Evolutionary conservation across 2,888 invertebrate species (phyloP), one percentile per base, ranked within the genome.

Genomic region (Tineola bisselliella): DNA sequence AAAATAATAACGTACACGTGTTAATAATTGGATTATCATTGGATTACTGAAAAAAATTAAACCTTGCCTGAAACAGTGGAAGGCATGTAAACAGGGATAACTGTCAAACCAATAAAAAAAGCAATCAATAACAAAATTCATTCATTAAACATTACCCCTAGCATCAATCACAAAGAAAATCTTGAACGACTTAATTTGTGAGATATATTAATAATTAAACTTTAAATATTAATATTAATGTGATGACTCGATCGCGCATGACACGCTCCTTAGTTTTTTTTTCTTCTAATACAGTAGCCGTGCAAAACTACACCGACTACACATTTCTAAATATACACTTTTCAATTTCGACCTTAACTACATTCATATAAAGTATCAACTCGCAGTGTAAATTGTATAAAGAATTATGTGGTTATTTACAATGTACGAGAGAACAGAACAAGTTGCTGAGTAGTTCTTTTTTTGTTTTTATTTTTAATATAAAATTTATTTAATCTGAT

Each of bases 211-310:
- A 75, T 75, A 77, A 79, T 76, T 78, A 73, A 74, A 74, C 65
- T 64, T 74, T 25, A 19, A n/a, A n/a, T n/a, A 79, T 82, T 69
- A 81, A 82, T 82, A 81, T 81, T 81, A 70, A 84, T 81, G 74
- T 63, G 63, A 64, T 70, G 71, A 15, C 63, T 65, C 76, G 68
- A 65, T 81, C 64, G 70, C 68, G 84, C 79, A 84, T 86, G 71
- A 79, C 71, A 73, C 79, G 67, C 70, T 76, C 75, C 82, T 70
- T 68, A 64, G 64, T 66, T 68, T 67, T 25, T 38, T 38, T 25
- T 25, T 25, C 12, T 72, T 80, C 82, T 82, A 80, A 75, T 72
- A 79, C 82, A 66, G 84, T 83, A 82, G 86, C 83, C 65, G 62
- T 3, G 8, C 25, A n/a, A 54, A 10, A 18, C 17, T 12, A 54